Conservation (phyloP, 2,797 vertebrate species). For the Eulemur coronatus region DNA sequence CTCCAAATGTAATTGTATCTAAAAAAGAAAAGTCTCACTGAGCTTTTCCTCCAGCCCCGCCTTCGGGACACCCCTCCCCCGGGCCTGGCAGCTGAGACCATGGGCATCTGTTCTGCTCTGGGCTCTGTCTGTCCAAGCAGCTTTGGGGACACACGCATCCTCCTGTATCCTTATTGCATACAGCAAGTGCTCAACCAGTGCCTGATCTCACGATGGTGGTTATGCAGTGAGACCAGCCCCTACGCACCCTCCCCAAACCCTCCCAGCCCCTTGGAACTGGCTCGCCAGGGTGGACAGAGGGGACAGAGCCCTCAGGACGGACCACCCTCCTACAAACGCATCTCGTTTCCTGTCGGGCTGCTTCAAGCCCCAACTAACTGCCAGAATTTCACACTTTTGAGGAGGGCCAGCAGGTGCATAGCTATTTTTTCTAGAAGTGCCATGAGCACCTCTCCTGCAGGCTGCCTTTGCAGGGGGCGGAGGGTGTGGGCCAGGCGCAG, state of each 20-base stretch:
- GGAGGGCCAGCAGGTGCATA: accelerated
- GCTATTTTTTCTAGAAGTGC: neutral
- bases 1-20: neutral
- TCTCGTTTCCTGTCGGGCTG: neutral
- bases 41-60: too few relatives aligned
- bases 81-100: accelerated
- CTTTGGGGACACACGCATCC: neutral
- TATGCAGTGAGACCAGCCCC: accelerated
- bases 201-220: neutral
- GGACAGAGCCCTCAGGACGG: too few relatives aligned
- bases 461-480: neutral
- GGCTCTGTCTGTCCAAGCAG: neutral
- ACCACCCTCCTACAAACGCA: accelerated
- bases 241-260: neutral
- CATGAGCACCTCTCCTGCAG: neutral
- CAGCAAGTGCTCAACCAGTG: neutral
- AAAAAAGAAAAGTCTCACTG: neutral
- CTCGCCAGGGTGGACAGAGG: too few relatives aligned
- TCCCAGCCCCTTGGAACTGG: too few relatives aligned
- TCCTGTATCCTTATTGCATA: neutral
- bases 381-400: neutral
- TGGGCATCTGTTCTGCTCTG: too few relatives aligned
- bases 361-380: accelerated
- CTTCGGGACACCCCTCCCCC: accelerated
- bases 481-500: neutral